Base-by-base conservation (phyloP, 2,797 vertebrate genomes). In the Sternarchorhynchus goeldii region DNA sequence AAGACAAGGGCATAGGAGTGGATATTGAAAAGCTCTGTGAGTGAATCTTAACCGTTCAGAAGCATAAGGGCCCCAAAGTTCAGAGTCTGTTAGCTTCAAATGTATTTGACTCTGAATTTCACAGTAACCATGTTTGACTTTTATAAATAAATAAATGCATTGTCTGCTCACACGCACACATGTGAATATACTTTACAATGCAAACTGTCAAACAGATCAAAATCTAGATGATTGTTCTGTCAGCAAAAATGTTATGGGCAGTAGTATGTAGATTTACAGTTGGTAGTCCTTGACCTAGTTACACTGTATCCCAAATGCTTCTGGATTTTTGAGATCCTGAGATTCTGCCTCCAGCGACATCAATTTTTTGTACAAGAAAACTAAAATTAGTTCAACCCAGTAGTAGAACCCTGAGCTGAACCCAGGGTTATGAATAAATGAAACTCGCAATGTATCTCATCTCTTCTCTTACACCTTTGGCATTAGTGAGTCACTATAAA, bases 381-480 rank as follows among this genome's bases (percentile, higher is more conserved):
- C 56, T 69, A n/a, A 34, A 21, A 39, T 39, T 31, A 53, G 41
- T 63, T 62, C 56, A 32, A 55, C 8, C 36, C 58, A 55, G 58
- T 18, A 65, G 17, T 65, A 31, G 29, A 16, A 41, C 16, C 45
- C 45, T 34, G 8, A 65, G 21, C 45, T 31, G 32, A 7, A 41
- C 20, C 25, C 45, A 71, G 18, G 53, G 20, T 71, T 34, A 70
- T 1, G 18, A 34, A 8, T 0, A 5, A 70, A 70, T 56, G 50
- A 56, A 20, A 65, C 18, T 21, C 41, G 63, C 53, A 68, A 81
- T 73, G 56, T 18, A 69, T 76, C 79, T 84, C 73, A 71, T 84
- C 82, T 69, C 29, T 50, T 36, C 8, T 59, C 36, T 57, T 55
- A 73, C 63, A 81, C 53, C 75, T 66, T 64, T 63, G 20, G 55